Base-by-base conservation (phyloP, 2,888 invertebrate species). In the Zootermopsis nevadensis region DNA sequence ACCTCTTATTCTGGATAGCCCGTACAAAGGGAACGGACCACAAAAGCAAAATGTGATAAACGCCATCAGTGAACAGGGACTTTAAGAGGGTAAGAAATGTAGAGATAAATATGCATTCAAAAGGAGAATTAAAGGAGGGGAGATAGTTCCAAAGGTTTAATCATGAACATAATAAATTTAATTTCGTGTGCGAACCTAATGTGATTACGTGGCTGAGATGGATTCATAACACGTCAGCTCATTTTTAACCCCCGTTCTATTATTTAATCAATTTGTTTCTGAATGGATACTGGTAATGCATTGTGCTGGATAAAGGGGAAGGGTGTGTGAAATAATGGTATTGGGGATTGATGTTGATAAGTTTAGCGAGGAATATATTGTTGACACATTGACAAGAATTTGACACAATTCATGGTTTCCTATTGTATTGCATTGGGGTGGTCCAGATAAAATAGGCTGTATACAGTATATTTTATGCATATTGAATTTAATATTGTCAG, bases 131-230 rank as follows among this genome's bases (percentile, higher is more conserved):
- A 69, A 31, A 1, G 33, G 6, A 33, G 31, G 30, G 69, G 22
- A 33, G 33, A 27, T 69, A 31, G 55, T 48, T 53, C 77, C 30
- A 33, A 42, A 22, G 77, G 77, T 74, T 74, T 83, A 81, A 81
- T 83, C 83, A 83, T 83, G 31, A 66, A 67, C 76, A 76, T 83
- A 81, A 83, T 83, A 81, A 80, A 83, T 83, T 81, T 81, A 74
- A 83, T 76, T 83, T 81, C 33, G 66, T 76, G 53, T 48, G 60
- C 66, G 60, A 83, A 27, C 67, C 42, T 80, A 83, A 80, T 80
- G n/a, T 69, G 30, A 80, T 77, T 79, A 77, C 33, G 31, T 8
- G 30, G 24, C 48, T 77, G 53, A 77, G 53, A 33, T 48, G 77
- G n/a, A 55, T 15, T 76, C 3, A 38, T 76, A 42, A 42, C n/a